Evolutionary conservation across 2,888 invertebrate species (phyloP).

Genomic region (Arrhopalites spinosus): DNA sequence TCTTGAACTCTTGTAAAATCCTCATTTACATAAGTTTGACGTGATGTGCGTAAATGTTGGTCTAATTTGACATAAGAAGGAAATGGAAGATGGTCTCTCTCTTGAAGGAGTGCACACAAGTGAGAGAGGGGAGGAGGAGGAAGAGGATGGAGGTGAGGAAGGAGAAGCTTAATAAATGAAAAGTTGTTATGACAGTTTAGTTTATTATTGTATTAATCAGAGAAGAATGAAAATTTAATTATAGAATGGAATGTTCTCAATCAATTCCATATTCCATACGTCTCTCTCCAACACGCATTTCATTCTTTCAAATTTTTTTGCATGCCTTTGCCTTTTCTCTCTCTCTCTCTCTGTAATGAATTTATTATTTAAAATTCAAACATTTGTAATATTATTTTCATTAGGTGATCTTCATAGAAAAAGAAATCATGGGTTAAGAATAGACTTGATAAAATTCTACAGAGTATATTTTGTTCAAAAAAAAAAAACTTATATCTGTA

Average conservation of each 20-base stretch:
- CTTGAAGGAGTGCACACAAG: not conserved
- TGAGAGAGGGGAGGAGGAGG: not conserved
- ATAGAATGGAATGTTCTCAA: not conserved
- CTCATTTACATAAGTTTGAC: no score
- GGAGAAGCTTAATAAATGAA: not conserved
- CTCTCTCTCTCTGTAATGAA: not conserved
- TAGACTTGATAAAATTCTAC: no score
- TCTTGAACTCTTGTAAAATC: no score
- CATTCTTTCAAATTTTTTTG: not conserved
- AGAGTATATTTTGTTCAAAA: no score
- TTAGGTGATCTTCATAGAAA: no score
- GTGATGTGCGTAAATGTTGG: no score
- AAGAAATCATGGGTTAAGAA: no score
- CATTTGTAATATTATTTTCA: no score
- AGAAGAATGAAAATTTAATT: not conserved
- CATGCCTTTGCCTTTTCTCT: not conserved
- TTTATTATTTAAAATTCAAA: no score
- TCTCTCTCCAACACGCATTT: not conserved
- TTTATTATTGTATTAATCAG: not conserved
- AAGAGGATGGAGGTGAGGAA: not conserved
- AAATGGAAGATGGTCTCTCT: no score
- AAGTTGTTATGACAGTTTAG: not conserved
- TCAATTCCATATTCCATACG: not conserved
- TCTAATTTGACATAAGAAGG: no score
- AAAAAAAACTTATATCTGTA: no score